Evolutionary conservation across 2,888 invertebrate species (phyloP), one percentile per base, ranked within the genome.

Genomic region (Andrena trimmerana): DNA sequence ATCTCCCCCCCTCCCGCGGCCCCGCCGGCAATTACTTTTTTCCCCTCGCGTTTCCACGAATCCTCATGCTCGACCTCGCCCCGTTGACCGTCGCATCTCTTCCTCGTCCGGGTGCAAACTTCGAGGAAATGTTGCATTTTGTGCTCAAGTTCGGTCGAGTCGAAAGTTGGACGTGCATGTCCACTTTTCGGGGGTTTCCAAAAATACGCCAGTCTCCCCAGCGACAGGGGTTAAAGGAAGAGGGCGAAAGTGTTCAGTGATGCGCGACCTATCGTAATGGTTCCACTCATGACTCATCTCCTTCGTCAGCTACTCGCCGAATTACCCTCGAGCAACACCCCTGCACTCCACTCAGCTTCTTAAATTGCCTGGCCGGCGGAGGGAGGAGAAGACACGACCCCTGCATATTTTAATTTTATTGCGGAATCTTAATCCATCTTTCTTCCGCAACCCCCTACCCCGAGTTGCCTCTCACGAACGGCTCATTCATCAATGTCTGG

Each of bases 321-420:
- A 73, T 84, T 62, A 52, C 59, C 33, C 65, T 80, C 48, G 50
- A 79, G 84, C 72, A 71, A 69, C 72, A 50, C 52, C 65, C 42
- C 48, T 31, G 54, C 48, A 2, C 75, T 62, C 31, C 16, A 29
- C n/a, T 60, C 52, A 1, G 20, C 68, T 68, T 24, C 79, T 81
- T 63, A 52, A 72, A 72, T 81, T 57, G 72, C 69, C 65, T 20
- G 52, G 42, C 48, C 20, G 71, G 20, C 48, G 42, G 31, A 24
- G 62, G 24, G 33, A 24, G n/a, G 33, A 24, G 10, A 57, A 48
- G 63, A 68, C 54, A 20, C 62, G n/a, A 48, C 36, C 63, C 33
- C 13, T 36, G 81, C 68, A 81, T 81, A 81, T 80, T 79, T 81
- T 81, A 79, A 81, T 81, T 81, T 81, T 80, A 81, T 80, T 57